Conservation (phyloP, 2,888 invertebrate genomes). For the Hirtodrosophila confusa region DNA sequence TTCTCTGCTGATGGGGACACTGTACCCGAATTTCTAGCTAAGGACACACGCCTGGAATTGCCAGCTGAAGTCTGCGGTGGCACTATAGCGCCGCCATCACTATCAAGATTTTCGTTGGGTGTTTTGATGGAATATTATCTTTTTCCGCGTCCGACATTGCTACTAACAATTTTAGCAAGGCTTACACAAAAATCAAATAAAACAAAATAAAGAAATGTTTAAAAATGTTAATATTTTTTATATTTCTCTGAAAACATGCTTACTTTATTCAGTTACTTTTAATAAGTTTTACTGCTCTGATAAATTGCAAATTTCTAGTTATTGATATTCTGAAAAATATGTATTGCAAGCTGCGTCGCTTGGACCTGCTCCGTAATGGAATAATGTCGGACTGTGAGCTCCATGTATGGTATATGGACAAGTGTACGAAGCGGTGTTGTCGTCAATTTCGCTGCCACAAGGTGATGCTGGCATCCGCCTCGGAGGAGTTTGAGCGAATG, state of each 20-base stretch:
- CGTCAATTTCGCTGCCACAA: constrained; percentile 56
- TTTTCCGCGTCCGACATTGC: constrained; percentile 12
- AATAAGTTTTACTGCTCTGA: constrained; percentile 1
- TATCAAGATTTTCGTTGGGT: too few relatives aligned
- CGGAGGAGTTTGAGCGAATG: constrained; percentile 55
- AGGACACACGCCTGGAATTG: too few relatives aligned
- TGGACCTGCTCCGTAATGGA: constrained; percentile 54
- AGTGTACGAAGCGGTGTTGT: constrained; percentile 6
- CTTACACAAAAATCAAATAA: background rate
- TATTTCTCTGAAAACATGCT: too few relatives aligned
- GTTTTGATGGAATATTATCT: background rate
- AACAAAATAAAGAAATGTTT: background rate
- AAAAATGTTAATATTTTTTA: too few relatives aligned
- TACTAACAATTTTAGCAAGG: constrained; percentile 9
- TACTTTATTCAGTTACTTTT: too few relatives aligned
- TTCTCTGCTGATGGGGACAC: background rate
- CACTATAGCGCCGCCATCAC: too few relatives aligned
- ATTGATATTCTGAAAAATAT: constrained; percentile 27
- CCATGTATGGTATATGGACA: constrained; percentile 32
- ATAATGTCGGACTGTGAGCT: constrained; percentile 60
- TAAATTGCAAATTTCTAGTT: constrained; percentile 29
- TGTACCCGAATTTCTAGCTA: background rate
- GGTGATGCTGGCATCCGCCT: constrained; percentile 57
- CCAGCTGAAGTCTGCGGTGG: background rate
- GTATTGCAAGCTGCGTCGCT: constrained; percentile 64